Conservation (phyloP, 2,797 vertebrate genomes). For the Dermochelys coriacea region DNA sequence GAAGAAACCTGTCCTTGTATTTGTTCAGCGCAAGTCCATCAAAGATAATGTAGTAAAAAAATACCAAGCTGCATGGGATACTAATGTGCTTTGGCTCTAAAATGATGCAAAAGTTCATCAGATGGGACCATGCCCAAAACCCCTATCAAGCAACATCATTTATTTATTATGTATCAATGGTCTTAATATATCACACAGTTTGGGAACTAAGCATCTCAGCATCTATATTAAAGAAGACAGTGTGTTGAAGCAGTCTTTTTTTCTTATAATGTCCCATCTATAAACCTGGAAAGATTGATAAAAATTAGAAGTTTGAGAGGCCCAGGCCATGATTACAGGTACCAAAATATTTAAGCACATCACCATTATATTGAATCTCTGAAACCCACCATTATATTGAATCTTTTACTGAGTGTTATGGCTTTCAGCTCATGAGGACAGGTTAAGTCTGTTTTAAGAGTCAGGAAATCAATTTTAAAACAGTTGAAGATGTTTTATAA, state of each 20-base stretch:
- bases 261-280: background rate
- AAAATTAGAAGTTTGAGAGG: background rate
- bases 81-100: constrained; percentile 1
- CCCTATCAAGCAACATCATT: background rate
- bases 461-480: background rate
- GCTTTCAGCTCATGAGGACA: background rate
- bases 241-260: background rate
- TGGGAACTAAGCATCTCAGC: background rate
- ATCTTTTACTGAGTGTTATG: background rate
- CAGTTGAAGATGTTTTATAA: background rate
- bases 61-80: background rate
- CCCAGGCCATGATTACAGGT: background rate
- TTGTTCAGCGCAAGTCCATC: constrained; percentile 16
- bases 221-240: background rate
- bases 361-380: background rate
- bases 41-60: constrained; percentile 15
- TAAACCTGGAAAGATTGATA: background rate
- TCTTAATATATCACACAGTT: background rate
- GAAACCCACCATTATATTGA: background rate
- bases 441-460: background rate
- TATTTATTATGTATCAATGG: background rate
- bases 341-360: background rate
- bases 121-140: background rate
- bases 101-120: background rate
- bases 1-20: constrained; percentile 16